Evolutionary conservation across 2,797 vertebrate species (phyloP).

Genomic region (Enteromius afrohamiltoni): DNA sequence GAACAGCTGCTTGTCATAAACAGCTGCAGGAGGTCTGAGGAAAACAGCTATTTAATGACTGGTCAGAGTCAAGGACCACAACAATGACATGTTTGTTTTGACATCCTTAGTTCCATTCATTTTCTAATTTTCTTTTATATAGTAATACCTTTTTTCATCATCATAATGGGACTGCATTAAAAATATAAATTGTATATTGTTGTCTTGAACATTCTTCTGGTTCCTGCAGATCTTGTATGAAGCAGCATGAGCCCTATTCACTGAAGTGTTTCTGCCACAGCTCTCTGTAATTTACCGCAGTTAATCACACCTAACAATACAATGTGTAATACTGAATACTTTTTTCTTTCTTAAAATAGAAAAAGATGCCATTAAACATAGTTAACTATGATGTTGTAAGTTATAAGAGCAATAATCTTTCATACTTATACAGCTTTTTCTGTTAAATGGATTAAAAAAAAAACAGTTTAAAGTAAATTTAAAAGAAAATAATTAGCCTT

Average conservation of each 20-base stretch:
- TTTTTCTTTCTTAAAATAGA: not conserved
- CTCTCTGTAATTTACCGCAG: not conserved
- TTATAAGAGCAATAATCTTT: not conserved
- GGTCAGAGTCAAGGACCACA: not conserved
- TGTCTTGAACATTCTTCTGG: not conserved
- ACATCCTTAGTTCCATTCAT: not conserved
- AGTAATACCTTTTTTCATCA: not conserved
- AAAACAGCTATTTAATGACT: too few relatives aligned
- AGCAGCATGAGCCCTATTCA: not conserved
- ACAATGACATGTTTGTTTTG: not conserved
- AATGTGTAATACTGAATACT: not conserved
- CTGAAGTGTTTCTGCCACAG: not conserved
- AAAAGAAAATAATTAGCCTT: not conserved
- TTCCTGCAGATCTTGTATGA: not conserved
- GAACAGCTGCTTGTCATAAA: too few relatives aligned
- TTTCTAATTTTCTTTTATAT: not conserved
- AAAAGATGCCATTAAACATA: not conserved
- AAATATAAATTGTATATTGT: not conserved
- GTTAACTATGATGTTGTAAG: not conserved
- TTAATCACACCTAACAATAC: not conserved
- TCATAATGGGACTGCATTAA: not conserved
- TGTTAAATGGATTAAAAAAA: too few relatives aligned
- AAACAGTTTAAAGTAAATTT: too few relatives aligned
- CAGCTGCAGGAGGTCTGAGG: too few relatives aligned
- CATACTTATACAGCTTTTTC: not conserved